A percentile compares a stretch with the other conserved stretches of the same genome.
These are phyloP conservation scores for Todiramphus chloris DNA, from an alignment of 2,113 vertebrate species.

Conservation along the genomic window DNA sequence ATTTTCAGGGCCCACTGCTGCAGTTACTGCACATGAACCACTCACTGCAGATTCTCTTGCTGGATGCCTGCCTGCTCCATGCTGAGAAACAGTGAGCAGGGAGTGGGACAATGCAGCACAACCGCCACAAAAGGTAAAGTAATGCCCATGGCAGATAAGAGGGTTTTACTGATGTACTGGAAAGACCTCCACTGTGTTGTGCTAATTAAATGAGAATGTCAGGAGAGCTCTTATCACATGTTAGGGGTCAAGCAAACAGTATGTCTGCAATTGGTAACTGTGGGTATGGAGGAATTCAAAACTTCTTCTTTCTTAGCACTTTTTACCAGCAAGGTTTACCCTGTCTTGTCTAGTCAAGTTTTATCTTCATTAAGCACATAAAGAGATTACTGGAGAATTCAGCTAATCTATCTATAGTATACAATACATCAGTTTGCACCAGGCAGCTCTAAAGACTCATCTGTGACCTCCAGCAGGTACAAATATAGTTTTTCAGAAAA, in stretches of 20 bases:
- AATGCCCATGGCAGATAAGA: not conserved
- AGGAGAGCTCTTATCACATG: not conserved
- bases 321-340: not conserved
- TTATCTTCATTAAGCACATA: not conserved
- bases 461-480: not conserved
- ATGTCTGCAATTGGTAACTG: not conserved
- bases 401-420: not conserved
- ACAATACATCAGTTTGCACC: not conserved
- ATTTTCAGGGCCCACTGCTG: not conserved
- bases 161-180: not conserved
- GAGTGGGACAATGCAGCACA: not conserved
- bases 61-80: not conserved
- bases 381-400: not conserved
- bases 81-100: accelerated
- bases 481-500: not conserved
- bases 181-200: not conserved
- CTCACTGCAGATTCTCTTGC: not conserved
- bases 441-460: not conserved
- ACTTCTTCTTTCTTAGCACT: not conserved
- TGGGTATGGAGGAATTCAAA: not conserved
- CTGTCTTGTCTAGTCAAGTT: not conserved
- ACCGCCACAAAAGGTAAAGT: not conserved
- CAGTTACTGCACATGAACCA: not conserved
- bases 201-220: not conserved
- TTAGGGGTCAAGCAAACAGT: not conserved